Base-by-base conservation (phyloP, 53 echinoderm and acorn worm species). In the Crossaster papposus region DNA sequence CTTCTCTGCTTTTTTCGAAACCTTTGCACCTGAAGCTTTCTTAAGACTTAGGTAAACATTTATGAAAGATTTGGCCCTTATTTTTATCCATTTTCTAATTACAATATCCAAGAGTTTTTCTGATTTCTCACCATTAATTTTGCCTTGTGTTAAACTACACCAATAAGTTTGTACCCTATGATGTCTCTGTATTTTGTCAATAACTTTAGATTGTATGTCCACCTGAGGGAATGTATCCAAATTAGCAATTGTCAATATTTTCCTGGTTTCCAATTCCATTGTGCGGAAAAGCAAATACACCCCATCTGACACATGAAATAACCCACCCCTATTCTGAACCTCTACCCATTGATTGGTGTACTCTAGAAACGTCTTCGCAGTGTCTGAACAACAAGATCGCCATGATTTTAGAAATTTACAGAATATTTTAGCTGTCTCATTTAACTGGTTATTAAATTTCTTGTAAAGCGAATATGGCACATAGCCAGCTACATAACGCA, bases 341-440 rank as follows among this genome's bases (percentile, higher is more conserved):
- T n/a, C n/a, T n/a, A n/a, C n/a, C n/a, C n/a, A n/a, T n/a, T n/a
- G n/a, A n/a, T n/a, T n/a, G n/a, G n/a, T n/a, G n/a, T n/a, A n/a
- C n/a, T n/a, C n/a, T n/a, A n/a, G n/a, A n/a, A n/a, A n/a, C n/a
- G 77, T 77, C 23, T 37, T 37, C 18, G 77, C 77, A 12, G 38
- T 77, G 22, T 77, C 20, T 28, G 77, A 37, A 22, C 37, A 36
- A 44, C 37, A 77, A 44, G 23, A 37, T 77, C 20, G 77, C 77
- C 77, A 77, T 37, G 77, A 37, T 77, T 37, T 77, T 38, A 77
- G 44, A 77, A 77, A 77, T 77, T 77, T 77, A 22, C 77, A 77
- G 23, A 77, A 77, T 36, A 37, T 77, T 77, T 36, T 36, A 4
- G 77, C 77, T 17, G 38, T 38, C 23, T 36, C 77, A 77, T 77